Evolutionary conservation across 2,113 vertebrate species (phyloP).

Genomic region (Australoheros scitulus): DNA sequence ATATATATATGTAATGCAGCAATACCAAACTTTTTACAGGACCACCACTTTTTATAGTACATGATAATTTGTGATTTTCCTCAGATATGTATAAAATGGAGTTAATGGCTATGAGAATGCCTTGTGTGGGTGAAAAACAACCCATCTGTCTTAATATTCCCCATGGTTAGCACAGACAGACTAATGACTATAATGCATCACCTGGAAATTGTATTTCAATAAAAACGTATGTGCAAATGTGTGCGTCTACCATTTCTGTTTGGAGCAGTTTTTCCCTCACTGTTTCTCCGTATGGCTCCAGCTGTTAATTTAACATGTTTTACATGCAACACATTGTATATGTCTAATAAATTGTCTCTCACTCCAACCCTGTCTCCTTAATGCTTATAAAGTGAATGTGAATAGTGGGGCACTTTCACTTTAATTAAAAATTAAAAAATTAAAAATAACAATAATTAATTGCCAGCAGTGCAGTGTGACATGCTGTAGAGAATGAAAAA

Average conservation of each 20-base stretch:
- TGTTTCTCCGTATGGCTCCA: neutral
- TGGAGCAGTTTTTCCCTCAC: neutral
- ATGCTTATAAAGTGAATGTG: neutral
- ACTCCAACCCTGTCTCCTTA: neutral
- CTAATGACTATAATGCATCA: conserved; percentile 73
- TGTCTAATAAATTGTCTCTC: conserved; percentile 25
- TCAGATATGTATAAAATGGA: conserved; percentile 39
- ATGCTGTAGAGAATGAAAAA: conserved; percentile 41
- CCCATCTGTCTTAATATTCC: conserved; percentile 62
- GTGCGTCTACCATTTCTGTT: neutral
- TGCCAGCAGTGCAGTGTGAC: conserved; percentile 8
- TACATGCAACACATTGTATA: conserved; percentile 4
- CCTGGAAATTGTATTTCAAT: conserved; percentile 65
- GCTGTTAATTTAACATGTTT: conserved; percentile 20
- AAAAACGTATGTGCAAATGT: conserved; percentile 33
- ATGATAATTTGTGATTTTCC: conserved; percentile 10
- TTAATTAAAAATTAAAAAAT: conserved; percentile 5
- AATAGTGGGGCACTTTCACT: neutral
- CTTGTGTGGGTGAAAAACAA: conserved; percentile 23
- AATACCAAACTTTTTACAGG: neutral
- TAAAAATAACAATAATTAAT: conserved; percentile 1
- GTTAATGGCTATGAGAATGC: conserved; percentile 34
- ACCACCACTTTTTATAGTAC: neutral
- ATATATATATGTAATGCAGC: neutral
- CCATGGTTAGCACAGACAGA: conserved; percentile 44